A percentile compares a stretch with the other conserved stretches of the same genome.
These are phyloP conservation scores for Albula goreensis DNA, from an alignment of 2,113 vertebrate genomes.

Conservation along the genomic window DNA sequence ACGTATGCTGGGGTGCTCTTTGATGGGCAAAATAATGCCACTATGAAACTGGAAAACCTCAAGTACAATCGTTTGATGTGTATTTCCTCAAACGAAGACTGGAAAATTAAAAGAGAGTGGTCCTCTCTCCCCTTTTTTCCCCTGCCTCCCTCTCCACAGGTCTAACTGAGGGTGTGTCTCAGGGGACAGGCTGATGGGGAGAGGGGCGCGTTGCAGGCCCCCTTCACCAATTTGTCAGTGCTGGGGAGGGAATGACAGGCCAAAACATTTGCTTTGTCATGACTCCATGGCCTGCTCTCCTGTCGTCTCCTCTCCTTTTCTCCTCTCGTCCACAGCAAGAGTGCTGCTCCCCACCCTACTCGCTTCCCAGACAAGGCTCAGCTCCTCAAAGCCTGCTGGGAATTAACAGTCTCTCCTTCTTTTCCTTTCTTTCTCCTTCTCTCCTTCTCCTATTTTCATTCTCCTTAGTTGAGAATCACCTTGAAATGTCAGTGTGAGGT, in stretches of 20 bases:
- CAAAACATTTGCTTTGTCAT: constrained; percentile 32
- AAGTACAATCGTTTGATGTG: constrained; percentile 57
- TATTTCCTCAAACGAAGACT: constrained; percentile 51
- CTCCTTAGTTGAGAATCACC: not conserved
- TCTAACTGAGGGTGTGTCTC: not conserved
- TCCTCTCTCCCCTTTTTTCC: not conserved
- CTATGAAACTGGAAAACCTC: constrained; percentile 56
- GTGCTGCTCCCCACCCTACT: not conserved
- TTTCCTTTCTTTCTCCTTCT: not conserved
- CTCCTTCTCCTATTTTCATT: not conserved
- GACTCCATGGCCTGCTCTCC: constrained; percentile 11
- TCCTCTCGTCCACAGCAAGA: not conserved
- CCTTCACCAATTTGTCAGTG: constrained; percentile 18
- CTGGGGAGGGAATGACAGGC: constrained; percentile 9
- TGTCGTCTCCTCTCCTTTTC: not conserved
- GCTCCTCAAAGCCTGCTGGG: not conserved
- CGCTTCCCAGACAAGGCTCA: not conserved
- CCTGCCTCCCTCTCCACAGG: constrained; percentile 1
- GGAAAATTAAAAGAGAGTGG: constrained; percentile 36
- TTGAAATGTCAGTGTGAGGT: constrained; percentile 46
- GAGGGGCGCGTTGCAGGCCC: constrained; percentile 8
- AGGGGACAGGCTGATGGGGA: constrained; percentile 25
- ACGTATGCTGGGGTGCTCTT: constrained; percentile 39
- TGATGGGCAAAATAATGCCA: not conserved
- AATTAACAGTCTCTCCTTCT: not conserved